Evolutionary conservation across 2,797 vertebrate species (phyloP), one percentile per base, ranked within the genome.

Genomic region (Gephyroberyx darwinii): DNA sequence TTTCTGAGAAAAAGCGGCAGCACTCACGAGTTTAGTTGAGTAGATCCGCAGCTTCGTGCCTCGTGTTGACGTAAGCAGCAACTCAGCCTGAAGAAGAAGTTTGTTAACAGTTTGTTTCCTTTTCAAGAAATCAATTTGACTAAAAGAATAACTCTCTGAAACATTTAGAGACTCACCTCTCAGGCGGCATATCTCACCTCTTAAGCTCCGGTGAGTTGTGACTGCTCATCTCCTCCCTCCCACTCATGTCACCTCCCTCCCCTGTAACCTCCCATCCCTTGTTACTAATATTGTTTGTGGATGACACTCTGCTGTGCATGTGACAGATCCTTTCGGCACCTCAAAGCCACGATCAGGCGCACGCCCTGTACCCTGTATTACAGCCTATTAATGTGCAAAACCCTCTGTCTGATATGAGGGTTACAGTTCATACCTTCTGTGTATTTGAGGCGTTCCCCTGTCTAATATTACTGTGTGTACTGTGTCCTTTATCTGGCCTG

Each of bases 231-330:
- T 17, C 68, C 71, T 71, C 30, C 85, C 83, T 84, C 84, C 85
- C 83, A 39, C 74, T 48, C 9, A 35, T 71, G 76, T 73, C 71
- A 58, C 71, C 37, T 60, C 71, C 67, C 39, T 67, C 51, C 33
- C 78, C 74, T 59, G 51, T 63, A 70, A 57, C 31, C 75, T 71
- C 88, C 84, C 89, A 87, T 76, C 84, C 85, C 86, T 86, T 79
- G 19, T 70, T 64, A 3, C 35, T 5, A 5, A 68, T 78, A 61
- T 71, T 74, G 77, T 80, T 79, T 33, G 70, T 22, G 75, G 77
- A 87, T 88, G 17, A 82, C 58, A 80, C 82, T 80, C 84, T 82
- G 77, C 6, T n/a, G n/a, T n/a, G 33, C 58, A 33, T 81, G 37
- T 84, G 80, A 91, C 83, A 56, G 66, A 75, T 65, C 0, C 5